Conservation (phyloP, 2,888 invertebrate genomes). For the Eucera pruinosa region DNA sequence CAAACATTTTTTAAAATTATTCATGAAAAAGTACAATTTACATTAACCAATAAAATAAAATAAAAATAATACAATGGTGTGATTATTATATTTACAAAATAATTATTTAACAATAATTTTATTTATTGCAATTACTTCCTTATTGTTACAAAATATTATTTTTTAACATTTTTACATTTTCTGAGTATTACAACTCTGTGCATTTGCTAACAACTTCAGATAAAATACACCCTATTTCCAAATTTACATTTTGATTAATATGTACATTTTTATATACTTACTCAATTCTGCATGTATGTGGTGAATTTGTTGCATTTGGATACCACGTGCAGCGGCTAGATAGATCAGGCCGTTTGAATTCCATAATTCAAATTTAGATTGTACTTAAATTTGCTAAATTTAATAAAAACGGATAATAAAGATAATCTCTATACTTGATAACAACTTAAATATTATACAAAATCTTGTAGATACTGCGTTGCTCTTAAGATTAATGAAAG, state of each 20-base stretch:
- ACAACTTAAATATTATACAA: background rate
- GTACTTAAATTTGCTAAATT: background rate
- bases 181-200: too few species aligned
- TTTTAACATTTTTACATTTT: too few species aligned
- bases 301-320: constrained; percentile 83
- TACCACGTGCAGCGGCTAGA: constrained; percentile 86
- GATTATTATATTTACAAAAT: background rate
- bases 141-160: background rate
- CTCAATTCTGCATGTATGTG: constrained; percentile 85
- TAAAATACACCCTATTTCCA: too few species aligned
- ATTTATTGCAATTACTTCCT: background rate
- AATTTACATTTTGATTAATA: background rate
- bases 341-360: constrained; percentile 84
- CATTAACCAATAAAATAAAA: background rate
- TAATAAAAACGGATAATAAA: background rate
- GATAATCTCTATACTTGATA: background rate
- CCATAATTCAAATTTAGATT: constrained; percentile 70
- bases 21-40: background rate
- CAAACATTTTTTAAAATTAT: too few species aligned
- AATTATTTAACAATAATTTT: background rate
- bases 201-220: too few species aligned
- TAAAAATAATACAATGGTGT: background rate
- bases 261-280: constrained; percentile 77
- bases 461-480: background rate
- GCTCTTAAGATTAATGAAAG: background rate